Conservation (phyloP, 1,140 invertebrate species). For the Drosophila bifasciata region DNA sequence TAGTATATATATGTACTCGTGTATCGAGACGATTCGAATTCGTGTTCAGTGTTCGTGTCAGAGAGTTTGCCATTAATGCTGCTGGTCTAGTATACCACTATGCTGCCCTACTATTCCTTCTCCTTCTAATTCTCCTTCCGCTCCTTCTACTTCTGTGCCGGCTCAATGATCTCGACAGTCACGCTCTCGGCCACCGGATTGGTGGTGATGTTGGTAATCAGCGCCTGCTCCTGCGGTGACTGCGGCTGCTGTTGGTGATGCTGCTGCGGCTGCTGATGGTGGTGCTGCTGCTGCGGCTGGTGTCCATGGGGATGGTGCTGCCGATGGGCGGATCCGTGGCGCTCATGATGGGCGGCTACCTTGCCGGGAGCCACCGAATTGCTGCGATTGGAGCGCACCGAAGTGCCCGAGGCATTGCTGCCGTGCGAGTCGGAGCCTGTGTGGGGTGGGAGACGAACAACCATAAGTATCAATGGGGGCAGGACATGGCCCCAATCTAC, state of each 20-base stretch:
- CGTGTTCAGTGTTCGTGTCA: slow-evolving; percentile 37
- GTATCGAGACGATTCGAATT: slow-evolving; percentile 12
- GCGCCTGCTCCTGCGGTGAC: slow-evolving; percentile 67
- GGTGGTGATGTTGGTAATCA: slow-evolving; percentile 80
- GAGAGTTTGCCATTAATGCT: slow-evolving; percentile 46
- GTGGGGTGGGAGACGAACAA: slow-evolving; percentile 5
- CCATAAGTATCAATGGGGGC: slow-evolving; percentile 8
- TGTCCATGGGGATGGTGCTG: slow-evolving; percentile 40
- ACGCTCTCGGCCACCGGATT: slow-evolving; percentile 83
- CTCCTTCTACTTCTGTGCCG: slow-evolving; percentile 52
- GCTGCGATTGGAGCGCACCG: slow-evolving; percentile 79
- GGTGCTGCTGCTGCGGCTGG: slow-evolving; percentile 49
- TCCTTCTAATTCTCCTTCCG: neutral
- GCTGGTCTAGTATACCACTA: slow-evolving; percentile 4
- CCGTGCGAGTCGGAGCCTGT: slow-evolving; percentile 71
- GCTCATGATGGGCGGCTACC: slow-evolving; percentile 65
- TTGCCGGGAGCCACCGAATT: slow-evolving; percentile 81
- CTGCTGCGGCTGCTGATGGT: slow-evolving; percentile 54
- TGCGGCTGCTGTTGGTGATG: slow-evolving; percentile 49
- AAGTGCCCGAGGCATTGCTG: slow-evolving; percentile 79
- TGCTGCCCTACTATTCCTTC: slow-evolving; percentile 5
- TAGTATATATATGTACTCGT: slow-evolving; percentile 16
- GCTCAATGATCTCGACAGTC: slow-evolving; percentile 81
- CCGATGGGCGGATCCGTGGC: slow-evolving; percentile 71
- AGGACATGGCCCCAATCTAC: neutral